Percentiles rank a stretch among this genome's conserved stretches.
phyloP scores from a whole-genome alignment of 2,888 invertebrate species.

The Acronicta aceris region DNA sequence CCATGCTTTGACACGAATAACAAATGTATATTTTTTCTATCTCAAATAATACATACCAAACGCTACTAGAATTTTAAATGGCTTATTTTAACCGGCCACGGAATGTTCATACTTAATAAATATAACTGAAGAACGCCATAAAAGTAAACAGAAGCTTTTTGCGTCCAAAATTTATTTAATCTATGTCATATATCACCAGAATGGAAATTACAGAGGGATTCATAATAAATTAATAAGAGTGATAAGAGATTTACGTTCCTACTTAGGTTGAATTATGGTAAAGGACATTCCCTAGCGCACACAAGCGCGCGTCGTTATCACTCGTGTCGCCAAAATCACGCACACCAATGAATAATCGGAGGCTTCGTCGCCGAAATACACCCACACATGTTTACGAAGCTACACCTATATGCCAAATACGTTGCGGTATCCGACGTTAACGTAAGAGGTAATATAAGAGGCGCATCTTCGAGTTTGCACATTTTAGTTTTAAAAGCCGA shows the following conservation, averaged over 20 bases:
- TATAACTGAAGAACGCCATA: constrained; percentile 10
- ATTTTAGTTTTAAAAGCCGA: constrained; percentile 86
- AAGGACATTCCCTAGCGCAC: constrained; percentile 66
- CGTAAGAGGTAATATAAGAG: constrained; percentile 89
- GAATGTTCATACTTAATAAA: constrained; percentile 9
- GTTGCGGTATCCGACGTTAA: constrained; percentile 87
- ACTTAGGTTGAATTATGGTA: constrained; percentile 66
- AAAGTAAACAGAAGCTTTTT: constrained; percentile 45
- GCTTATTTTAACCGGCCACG: constrained; percentile 46
- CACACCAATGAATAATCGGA: constrained; percentile 59
- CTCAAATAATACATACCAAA: constrained; percentile 53
- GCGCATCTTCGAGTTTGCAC: constrained; percentile 88
- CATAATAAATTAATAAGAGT: constrained; percentile 52
- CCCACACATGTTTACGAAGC: constrained; percentile 72
- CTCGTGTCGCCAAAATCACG: constrained; percentile 66
- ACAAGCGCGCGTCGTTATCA: constrained; percentile 61
- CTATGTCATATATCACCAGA: constrained; percentile 35
- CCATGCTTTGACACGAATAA: constrained; percentile 59
- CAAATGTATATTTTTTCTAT: constrained; percentile 53
- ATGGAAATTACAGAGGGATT: constrained; percentile 50
- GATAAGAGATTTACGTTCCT: constrained; percentile 57
- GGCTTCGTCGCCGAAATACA: constrained; percentile 77
- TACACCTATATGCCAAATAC: constrained; percentile 84
- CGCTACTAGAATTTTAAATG: constrained; percentile 61
- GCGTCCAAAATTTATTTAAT: constrained; percentile 33